Evolutionary conservation across 2,888 invertebrate genomes (phyloP), one percentile per base, ranked within the genome.

Genomic region (Rotaria socialis): DNA sequence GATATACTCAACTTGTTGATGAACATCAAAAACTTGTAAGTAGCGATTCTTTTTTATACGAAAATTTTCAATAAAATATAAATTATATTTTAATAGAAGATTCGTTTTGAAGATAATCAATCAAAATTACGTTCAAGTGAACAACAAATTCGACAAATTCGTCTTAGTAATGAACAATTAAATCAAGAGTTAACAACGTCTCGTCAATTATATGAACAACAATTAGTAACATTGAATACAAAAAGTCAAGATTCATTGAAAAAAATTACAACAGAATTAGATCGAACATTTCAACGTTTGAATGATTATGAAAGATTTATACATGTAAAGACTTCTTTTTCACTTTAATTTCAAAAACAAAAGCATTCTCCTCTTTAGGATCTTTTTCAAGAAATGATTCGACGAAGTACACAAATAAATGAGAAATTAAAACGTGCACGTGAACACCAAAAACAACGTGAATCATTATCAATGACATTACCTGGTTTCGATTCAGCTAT

Each of bases 261-360:
- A n/a, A 80, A 80, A 8, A 80, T 80, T 1, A 80, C 43, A 47
- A n/a, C 8, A 2, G 80, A 80, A 80, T 47, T 47, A 47, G 47
- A 47, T 80, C 80, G 14, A n/a, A 80, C 80, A 43, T 1, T n/a
- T 24, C 43, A 80, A 80, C 80, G 47, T 10, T 80, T 19, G n/a
- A 80, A 80, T 47, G 43, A 47, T 47, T 47, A 80, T 80, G 80
- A 80, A 80, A 80, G n/a, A 80, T 80, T 80, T 67, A 80, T 80
- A 11, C 22, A 24, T 7, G 80, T 80, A 80, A 47, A 5, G 16
- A 1, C 11, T 8, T 4, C 6, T n/a, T 47, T 24, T 41, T 43
- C 19, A 5, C 8, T 80, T 47, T 47, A 8, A 50, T 50, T 50
- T 8, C 50, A 11, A 50, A 50, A 11, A 50, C 14, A 50, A 50